Base-by-base conservation (phyloP, 2,888 invertebrate species). In the Himalopsyche tibetana region DNA sequence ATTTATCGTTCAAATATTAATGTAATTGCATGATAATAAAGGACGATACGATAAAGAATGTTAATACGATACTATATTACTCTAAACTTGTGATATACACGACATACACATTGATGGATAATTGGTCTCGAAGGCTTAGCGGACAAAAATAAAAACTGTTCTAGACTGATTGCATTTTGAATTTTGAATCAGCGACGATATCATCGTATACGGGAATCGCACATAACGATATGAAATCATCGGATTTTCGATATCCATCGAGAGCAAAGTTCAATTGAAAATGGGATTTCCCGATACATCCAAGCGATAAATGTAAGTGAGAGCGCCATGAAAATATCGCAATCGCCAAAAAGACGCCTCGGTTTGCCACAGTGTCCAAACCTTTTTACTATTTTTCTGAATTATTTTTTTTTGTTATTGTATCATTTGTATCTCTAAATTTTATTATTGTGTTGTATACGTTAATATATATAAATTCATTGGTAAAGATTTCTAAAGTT, bases 261-360 rank as follows among this genome's bases (percentile, higher is more conserved):
- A 74, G 74, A 74, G 74, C 74, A 19, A 74, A 74, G 74, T 74
- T 15, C 74, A 74, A 74, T 74, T 74, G 74, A 74, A 74, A 74
- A 74, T 38, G 74, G 74, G 15, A 74, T 74, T 74, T 15, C 3
- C 36, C 15, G 74, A 74, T 74, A 63, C 5, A 63, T n/a, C 63
- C 63, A 28, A 38, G 74, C 74, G 74, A 74, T 74, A 74, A 74
- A 74, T 74, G 74, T 74, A 74, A 74, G 74, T 74, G 74, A 69
- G 69, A 28, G 74, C 74, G 36, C 36, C 38, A 74, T 74, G 74
- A 74, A 74, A 74, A 74, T 74, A 74, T 74, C 74, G 12, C 74
- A 38, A 74, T 74, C 15, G 74, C 74, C 74, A 38, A 74, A 74
- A 38, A 74, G 74, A 74, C 38, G 74, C 38, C 38, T 38, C 36